Percentiles rank a stretch among this genome's conserved stretches.
phyloP scores from a whole-genome alignment of 2,113 vertebrate species.

The Chrysochloris asiatica region DNA sequence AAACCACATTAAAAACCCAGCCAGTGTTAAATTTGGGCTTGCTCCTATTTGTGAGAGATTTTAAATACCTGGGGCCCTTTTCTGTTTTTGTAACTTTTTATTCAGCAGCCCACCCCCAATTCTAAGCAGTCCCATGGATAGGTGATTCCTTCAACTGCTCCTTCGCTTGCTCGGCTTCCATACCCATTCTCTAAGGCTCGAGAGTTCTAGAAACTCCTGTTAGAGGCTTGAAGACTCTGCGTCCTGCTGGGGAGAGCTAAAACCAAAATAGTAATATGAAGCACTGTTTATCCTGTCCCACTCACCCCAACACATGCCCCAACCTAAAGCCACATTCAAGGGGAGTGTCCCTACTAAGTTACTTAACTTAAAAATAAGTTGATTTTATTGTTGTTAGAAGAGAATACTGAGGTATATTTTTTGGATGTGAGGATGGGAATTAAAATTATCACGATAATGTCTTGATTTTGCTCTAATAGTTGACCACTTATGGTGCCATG shows the following conservation, averaged over 20 bases:
- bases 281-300: constrained; percentile 49
- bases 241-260: background rate
- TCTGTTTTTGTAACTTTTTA: constrained; percentile 51
- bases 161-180: background rate
- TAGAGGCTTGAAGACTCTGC: background rate
- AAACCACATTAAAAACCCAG: constrained; percentile 76
- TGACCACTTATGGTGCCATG: background rate
- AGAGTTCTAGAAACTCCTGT: background rate
- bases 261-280: constrained; percentile 14
- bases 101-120: constrained; percentile 47
- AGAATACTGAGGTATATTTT: background rate
- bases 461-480: background rate
- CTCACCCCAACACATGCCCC: constrained; percentile 12
- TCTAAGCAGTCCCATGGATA: constrained; percentile 46
- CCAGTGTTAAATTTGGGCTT: constrained; percentile 72
- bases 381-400: constrained; percentile 38
- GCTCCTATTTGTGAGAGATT: constrained; percentile 69
- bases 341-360: constrained; percentile 35
- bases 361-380: constrained; percentile 49
- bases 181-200: background rate
- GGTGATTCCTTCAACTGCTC: background rate
- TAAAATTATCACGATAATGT: background rate
- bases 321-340: constrained; percentile 48
- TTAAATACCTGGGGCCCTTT: constrained; percentile 73
- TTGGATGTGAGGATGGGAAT: background rate